Percentiles rank a stretch among this genome's conserved stretches.
Evolutionary conservation across 2,113 vertebrate species (phyloP).

Genomic region (Macrotus californicus): DNA sequence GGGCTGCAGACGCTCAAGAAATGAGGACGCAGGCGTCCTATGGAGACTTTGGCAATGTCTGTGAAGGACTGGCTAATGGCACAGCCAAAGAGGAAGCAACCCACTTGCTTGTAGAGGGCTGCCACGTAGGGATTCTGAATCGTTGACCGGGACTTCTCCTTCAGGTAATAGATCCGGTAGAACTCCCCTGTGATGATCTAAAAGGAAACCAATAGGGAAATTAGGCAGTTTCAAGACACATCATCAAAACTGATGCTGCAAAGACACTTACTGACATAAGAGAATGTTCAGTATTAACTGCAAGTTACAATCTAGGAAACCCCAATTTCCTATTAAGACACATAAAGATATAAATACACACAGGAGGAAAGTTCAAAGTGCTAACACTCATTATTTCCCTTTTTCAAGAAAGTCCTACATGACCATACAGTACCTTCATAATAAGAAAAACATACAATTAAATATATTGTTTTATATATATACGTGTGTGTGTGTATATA

Average conservation of each 20-base stretch:
- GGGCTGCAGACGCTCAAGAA: conserved; percentile 90
- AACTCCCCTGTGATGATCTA: conserved; percentile 97
- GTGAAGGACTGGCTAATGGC: conserved; percentile 98
- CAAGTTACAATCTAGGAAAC: neutral
- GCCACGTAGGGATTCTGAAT: conserved; percentile 94
- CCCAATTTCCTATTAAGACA: neutral
- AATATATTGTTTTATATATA: neutral
- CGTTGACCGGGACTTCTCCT: conserved; percentile 91
- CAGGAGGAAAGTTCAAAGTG: neutral
- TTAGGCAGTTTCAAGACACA: neutral
- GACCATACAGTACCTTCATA: neutral
- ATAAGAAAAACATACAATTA: neutral
- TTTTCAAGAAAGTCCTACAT: neutral
- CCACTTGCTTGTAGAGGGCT: conserved; percentile 96
- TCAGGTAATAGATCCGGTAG: conserved; percentile 93
- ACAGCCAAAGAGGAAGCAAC: conserved; percentile 96
- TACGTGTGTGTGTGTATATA: neutral
- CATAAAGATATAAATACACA: neutral
- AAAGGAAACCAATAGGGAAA: neutral
- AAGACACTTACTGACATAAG: neutral
- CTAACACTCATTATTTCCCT: neutral
- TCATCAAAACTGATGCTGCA: neutral
- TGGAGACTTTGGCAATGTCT: conserved; percentile 98
- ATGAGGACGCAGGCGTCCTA: conserved; percentile 96
- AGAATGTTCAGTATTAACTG: neutral